These are phyloP conservation scores for Brenthis hecate DNA, from an alignment of 2,888 invertebrate species.

Conservation along the genomic window DNA sequence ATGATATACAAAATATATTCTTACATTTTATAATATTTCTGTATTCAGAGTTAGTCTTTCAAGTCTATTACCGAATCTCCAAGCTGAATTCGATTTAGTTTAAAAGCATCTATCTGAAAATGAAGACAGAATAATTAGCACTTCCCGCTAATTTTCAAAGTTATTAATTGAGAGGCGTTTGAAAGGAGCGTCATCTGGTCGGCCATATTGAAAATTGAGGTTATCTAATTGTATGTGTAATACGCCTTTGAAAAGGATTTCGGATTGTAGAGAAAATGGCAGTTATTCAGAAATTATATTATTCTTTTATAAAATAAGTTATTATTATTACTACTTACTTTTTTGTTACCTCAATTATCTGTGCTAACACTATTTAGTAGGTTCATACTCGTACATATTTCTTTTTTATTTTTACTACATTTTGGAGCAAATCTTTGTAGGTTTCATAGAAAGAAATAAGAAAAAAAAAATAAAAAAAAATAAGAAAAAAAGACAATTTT, in stretches of 20 bases:
- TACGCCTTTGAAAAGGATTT: conserved; percentile 31
- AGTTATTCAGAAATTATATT: not conserved
- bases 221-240: conserved; percentile 45
- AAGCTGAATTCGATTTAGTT: conserved; percentile 47
- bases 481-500: no score
- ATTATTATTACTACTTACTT: no score
- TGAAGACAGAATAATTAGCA: conserved; percentile 75
- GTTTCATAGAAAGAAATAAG: no score
- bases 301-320: not conserved
- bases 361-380: no score
- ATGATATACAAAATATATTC: no score
- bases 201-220: conserved; percentile 43
- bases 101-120: conserved; percentile 44
- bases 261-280: conserved; percentile 14
- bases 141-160: conserved; percentile 74
- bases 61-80: conserved; percentile 16
- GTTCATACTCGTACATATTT: no score
- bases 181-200: conserved; percentile 70
- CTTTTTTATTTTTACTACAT: no score
- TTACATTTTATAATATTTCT: not conserved
- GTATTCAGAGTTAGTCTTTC: conserved; percentile 7
- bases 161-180: conserved; percentile 76
- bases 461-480: no score
- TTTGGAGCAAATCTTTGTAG: no score
- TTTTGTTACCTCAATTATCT: no score